These are phyloP conservation scores for Diaprepes abbreviatus DNA, from an alignment of 2,888 invertebrate species.

Conservation along the genomic window DNA sequence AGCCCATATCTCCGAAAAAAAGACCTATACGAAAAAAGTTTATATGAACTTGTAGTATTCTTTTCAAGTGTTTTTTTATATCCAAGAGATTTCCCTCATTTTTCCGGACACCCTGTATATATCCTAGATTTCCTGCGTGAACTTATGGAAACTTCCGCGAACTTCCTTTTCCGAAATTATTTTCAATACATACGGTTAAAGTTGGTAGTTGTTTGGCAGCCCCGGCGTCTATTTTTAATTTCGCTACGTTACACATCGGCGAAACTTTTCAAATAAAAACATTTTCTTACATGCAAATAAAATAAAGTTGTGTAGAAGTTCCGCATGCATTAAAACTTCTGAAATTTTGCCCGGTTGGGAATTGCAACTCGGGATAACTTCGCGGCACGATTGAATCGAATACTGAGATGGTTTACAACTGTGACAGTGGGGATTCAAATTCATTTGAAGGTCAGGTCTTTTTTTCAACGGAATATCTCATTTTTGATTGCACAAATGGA, in stretches of 20 bases:
- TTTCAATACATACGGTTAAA: constrained; percentile 40
- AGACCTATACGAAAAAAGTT: too few species aligned
- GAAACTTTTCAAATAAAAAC: constrained; percentile 47
- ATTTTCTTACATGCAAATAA: constrained; percentile 48
- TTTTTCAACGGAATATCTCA: too few species aligned
- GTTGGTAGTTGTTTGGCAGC: constrained; percentile 31
- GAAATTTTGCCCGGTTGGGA: constrained; percentile 18
- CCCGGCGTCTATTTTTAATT: constrained; percentile 43
- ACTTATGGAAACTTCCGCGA: constrained; percentile 17
- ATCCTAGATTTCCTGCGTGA: constrained; percentile 9
- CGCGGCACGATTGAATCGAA: constrained; percentile 31
- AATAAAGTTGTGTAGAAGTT: constrained; percentile 43
- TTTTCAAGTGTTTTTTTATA: too few species aligned
- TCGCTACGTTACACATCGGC: constrained; percentile 42
- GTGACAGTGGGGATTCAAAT: too few species aligned
- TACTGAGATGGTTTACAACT: not conserved
- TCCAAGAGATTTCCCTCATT: too few species aligned
- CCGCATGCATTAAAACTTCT: constrained; percentile 42
- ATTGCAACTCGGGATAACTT: constrained; percentile 28
- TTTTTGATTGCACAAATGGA: too few species aligned
- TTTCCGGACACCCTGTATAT: too few species aligned
- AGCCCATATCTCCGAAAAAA: too few species aligned
- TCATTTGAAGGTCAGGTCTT: too few species aligned
- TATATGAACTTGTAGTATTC: too few species aligned
- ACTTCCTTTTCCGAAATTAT: constrained; percentile 37